Percentiles rank a stretch among this genome's conserved stretches.
These are phyloP conservation scores for Aviceda subcristata DNA, from an alignment of 2,113 vertebrate species.

Conservation along the genomic window DNA sequence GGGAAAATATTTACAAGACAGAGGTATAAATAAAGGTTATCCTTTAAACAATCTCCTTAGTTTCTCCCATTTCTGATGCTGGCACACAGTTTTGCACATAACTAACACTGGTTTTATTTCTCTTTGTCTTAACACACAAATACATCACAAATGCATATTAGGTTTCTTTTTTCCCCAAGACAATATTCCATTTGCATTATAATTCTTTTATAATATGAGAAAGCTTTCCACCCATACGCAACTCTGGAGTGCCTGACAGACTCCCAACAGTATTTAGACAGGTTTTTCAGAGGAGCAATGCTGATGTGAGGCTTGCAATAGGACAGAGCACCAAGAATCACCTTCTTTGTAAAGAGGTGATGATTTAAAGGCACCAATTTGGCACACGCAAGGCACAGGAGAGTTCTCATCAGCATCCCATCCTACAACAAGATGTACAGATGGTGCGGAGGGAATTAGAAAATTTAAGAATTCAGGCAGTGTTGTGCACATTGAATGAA, in stretches of 20 bases:
- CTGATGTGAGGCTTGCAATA: not conserved
- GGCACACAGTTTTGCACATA: not conserved
- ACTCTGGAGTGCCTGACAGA: not conserved
- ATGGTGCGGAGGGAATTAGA: not conserved
- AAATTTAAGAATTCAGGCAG: not conserved
- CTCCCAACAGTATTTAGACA: not conserved
- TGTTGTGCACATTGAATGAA: not conserved
- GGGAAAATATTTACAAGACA: not conserved
- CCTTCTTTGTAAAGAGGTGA: not conserved
- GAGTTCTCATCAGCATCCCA: not conserved
- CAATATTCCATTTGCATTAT: not conserved
- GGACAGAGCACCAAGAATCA: not conserved
- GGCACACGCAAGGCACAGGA: not conserved
- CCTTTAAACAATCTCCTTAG: not conserved
- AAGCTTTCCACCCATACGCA: not conserved
- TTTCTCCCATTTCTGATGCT: not conserved
- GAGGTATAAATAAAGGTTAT: not conserved
- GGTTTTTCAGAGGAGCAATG: not conserved
- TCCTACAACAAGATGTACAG: not conserved
- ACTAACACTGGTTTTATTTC: not conserved
- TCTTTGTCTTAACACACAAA: not conserved
- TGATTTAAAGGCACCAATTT: slow-evolving; percentile 24
- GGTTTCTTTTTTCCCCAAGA: not conserved
- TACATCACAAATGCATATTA: not conserved
- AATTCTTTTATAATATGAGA: not conserved